These are phyloP conservation scores for Polia nebulosa DNA, from an alignment of 2,888 invertebrate genomes.

Conservation along the genomic window DNA sequence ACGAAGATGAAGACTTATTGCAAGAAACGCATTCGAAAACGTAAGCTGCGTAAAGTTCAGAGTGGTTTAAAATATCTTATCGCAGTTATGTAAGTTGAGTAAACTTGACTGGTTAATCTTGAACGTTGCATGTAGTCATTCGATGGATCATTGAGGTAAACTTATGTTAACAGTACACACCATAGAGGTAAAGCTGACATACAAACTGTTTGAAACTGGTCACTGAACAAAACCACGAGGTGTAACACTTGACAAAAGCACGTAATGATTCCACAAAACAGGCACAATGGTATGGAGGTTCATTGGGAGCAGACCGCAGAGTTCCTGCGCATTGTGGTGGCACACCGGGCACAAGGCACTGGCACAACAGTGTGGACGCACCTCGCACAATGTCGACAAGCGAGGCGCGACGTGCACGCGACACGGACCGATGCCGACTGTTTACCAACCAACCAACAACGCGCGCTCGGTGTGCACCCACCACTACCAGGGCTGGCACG, in stretches of 20 bases:
- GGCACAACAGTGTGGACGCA: slow-evolving; percentile 59
- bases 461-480: slow-evolving; percentile 78
- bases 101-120: slow-evolving; percentile 65
- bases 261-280: slow-evolving; percentile 71
- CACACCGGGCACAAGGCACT: slow-evolving; percentile 41
- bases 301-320: slow-evolving; percentile 79
- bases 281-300: slow-evolving; percentile 66
- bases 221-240: slow-evolving; percentile 69
- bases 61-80: slow-evolving; percentile 64
- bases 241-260: slow-evolving; percentile 70
- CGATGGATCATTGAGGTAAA: slow-evolving; percentile 53
- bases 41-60: slow-evolving; percentile 62
- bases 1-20: slow-evolving; percentile 62
- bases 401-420: slow-evolving; percentile 78
- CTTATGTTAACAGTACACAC: slow-evolving; percentile 38
- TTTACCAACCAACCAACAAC: slow-evolving; percentile 72
- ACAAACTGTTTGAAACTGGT: slow-evolving; percentile 59
- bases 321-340: slow-evolving; percentile 85
- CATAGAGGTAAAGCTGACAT: slow-evolving; percentile 35
- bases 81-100: slow-evolving; percentile 67
- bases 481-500: slow-evolving; percentile 72
- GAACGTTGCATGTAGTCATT: slow-evolving; percentile 54
- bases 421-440: slow-evolving; percentile 81
- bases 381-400: slow-evolving; percentile 56
- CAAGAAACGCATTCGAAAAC: slow-evolving; percentile 72